These are phyloP conservation scores for Xiphydria camelus DNA, from an alignment of 2,888 invertebrate species.

Conservation along the genomic window DNA sequence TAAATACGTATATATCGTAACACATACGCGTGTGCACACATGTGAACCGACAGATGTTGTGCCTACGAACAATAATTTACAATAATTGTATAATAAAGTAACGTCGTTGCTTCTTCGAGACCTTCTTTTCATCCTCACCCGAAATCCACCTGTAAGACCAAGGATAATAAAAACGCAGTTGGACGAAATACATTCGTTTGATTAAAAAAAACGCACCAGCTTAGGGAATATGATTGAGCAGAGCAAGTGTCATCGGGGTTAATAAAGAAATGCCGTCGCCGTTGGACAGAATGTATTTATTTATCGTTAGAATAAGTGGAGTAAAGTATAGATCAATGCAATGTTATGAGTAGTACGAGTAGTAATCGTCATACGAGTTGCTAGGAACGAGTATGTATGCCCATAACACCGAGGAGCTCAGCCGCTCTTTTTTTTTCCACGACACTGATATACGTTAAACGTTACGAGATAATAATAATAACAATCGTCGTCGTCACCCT, in stretches of 20 bases:
- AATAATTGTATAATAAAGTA: constrained; percentile 42
- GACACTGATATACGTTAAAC: constrained; percentile 56
- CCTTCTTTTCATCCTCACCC: too few species aligned
- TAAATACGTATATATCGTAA: constrained; percentile 40
- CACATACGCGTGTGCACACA: too few species aligned
- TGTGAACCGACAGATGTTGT: constrained; percentile 38
- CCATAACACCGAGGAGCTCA: constrained; percentile 57
- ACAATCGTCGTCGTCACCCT: constrained; percentile 31
- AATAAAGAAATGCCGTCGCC: constrained; percentile 19
- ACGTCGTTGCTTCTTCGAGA: constrained; percentile 37
- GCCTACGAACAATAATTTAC: constrained; percentile 41
- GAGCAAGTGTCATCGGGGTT: not conserved
- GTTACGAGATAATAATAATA: constrained; percentile 47
- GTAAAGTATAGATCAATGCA: constrained; percentile 57
- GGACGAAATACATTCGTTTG: not conserved
- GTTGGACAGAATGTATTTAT: constrained; percentile 58
- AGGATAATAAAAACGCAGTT: not conserved
- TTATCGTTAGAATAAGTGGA: constrained; percentile 55
- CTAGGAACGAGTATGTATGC: constrained; percentile 58
- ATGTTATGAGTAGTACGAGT: constrained; percentile 57
- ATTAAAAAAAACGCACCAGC: not conserved
- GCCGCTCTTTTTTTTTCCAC: constrained; percentile 49
- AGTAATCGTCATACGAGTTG: constrained; percentile 56
- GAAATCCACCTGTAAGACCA: too few species aligned
- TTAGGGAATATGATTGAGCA: too few species aligned